Evolutionary conservation across 2,888 invertebrate genomes (phyloP), one percentile per base, ranked within the genome.

Genomic region (Arge pagana): DNA sequence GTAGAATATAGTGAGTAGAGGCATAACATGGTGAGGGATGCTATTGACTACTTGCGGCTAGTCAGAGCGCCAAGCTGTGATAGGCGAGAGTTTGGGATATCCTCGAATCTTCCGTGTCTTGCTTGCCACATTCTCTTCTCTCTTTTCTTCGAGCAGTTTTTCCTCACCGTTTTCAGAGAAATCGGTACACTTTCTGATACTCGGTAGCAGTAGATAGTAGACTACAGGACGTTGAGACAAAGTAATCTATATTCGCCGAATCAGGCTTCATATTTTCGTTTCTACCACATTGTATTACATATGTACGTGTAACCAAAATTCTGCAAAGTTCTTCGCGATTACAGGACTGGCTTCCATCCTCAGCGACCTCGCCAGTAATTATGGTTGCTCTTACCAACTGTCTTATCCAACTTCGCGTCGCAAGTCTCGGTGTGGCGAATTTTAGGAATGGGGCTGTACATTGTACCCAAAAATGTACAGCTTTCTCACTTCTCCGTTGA

Each of bases 81-180:
- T n/a, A n/a, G n/a, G n/a, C n/a, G n/a, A n/a, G n/a, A n/a, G n/a
- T n/a, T n/a, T n/a, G n/a, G n/a, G n/a, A n/a, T 26, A 41, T 16
- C 41, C 41, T 26, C 28, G 41, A 41, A 41, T 41, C 28, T 41
- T 41, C 41, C 26, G 41, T 41, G 28, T 41, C 41, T 41, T 41
- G n/a, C 28, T 41, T 16, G 28, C 24, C 26, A 41, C 26, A 41
- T 41, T 41, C 18, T 41, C 28, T 28, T 26, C 41, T 41, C 39
- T 39, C 7, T 39, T 13, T 39, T 39, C 23, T 39, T 24, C 24
- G 15, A 39, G 39, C 39, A 39, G 23, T 39, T 39, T 39, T 23
- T 24, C 24, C 15, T 39, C 39, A 39, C 24, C 21, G 24, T 39
- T 23, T 1, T 39, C 21, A 19, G 36, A 23, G 8, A 23, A 39